phyloP scores from a whole-genome alignment of 2,113 vertebrate species.

The Odocoileus hemionus region DNA sequence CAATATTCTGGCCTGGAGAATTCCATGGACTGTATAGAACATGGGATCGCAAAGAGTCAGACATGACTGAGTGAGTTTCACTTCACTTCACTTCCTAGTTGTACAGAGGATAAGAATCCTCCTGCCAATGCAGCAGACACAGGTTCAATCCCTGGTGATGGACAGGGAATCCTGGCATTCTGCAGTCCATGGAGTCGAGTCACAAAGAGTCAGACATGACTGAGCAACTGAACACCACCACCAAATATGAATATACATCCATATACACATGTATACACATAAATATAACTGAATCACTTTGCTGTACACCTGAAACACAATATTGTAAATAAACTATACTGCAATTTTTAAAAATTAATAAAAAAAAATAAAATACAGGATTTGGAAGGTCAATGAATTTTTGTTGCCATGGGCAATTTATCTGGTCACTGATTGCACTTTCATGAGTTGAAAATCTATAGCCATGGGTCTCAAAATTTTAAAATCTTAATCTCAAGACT shows the following conservation, averaged over 20 bases:
- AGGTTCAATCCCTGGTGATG: neutral
- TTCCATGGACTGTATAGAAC: neutral
- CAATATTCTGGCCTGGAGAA: neutral
- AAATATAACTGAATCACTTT: neutral
- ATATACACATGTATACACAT: neutral
- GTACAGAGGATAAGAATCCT: neutral
- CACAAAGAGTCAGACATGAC: no score
- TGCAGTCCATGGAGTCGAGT: no score
- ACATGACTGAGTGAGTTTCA: neutral
- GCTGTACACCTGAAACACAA: neutral
- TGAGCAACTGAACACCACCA: no score
- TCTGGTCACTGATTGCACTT: neutral
- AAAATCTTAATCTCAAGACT: neutral
- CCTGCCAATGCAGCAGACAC: neutral
- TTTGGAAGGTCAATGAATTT: neutral
- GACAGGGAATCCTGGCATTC: no score
- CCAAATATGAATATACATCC: neutral
- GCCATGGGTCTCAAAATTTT: neutral
- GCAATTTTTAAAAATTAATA: neutral
- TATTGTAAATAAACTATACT: neutral
- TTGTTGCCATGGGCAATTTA: neutral
- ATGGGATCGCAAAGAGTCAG: neutral
- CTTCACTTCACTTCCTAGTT: neutral
- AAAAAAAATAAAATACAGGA: neutral
- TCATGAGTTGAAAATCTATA: neutral